Evolutionary conservation across 2,797 vertebrate genomes (phyloP), one percentile per base, ranked within the genome.

Genomic region (Falco naumanni): DNA sequence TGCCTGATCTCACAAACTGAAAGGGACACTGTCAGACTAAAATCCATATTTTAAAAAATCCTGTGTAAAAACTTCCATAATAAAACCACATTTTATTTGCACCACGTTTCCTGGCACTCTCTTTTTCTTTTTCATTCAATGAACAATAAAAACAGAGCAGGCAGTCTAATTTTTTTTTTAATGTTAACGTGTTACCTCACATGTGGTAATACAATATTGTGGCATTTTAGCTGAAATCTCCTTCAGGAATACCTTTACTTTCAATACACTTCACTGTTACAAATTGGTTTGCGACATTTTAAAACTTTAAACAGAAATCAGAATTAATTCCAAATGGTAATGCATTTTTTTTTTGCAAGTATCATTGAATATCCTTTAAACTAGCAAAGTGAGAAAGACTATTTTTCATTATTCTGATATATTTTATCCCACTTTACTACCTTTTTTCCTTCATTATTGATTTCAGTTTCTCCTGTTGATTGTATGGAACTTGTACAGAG

Each of bases 1-100:
- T 90, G 54, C 43, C 63, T 92, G 29, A 90, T 76, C 29, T 89
- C 88, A 87, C 33, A 93, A 89, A 76, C 19, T 84, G 70, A 84
- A 95, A 92, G 26, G 54, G 41, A 75, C 24, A 77, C 25, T 61
- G 39, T 66, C 6, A 50, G 33, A n/a, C 13, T 64, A 74, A 56
- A 71, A 4, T 4, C 3, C 6, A 1, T 28, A 45, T 72, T 90
- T 85, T 39, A 0, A 59, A 76, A 63, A 74, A 63, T 16, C 10
- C 21, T 69, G 43, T 69, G 24, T 34, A 66, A 87, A 84, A 79
- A 41, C 2, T 29, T 70, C 19, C 16, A 37, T 31, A 19, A 63
- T 92, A 61, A 77, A 89, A 81, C 54, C 10, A 14, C 2, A 6
- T 81, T 76, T 56, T 56, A 33, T 76, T 51, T 81, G 16, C 10